Percentiles rank a stretch among this genome's conserved stretches.
Conservation (phyloP, 37 sponge, comb jelly and placozoan genomes). For the Diacarnus erythraeanus region DNA sequence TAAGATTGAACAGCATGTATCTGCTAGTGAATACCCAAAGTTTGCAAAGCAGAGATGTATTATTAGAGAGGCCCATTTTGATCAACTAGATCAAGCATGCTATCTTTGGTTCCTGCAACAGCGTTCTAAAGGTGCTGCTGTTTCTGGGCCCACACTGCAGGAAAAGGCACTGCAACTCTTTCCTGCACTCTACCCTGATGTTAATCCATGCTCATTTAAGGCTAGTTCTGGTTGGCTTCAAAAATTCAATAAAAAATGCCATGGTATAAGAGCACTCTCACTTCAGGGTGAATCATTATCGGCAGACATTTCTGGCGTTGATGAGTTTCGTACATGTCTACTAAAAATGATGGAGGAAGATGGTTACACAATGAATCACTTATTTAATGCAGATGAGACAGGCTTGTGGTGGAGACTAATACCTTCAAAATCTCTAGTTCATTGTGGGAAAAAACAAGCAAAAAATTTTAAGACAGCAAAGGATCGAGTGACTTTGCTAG, state of each 20-base stretch:
- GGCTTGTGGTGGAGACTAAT: neutral
- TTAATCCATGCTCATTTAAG: neutral
- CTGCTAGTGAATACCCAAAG: neutral
- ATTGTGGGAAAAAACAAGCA: neutral
- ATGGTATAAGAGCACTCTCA: neutral
- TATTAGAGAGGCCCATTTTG: neutral
- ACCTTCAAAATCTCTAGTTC: neutral
- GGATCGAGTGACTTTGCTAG: neutral
- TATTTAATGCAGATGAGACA: neutral
- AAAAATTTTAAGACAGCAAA: neutral
- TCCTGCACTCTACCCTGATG: neutral
- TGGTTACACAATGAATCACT: neutral
- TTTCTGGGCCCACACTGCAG: neutral
- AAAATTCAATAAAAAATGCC: neutral
- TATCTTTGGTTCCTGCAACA: neutral
- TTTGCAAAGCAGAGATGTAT: conserved; percentile 3
- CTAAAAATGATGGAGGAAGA: neutral
- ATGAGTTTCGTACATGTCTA: neutral
- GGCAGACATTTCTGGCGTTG: conserved; percentile 2
- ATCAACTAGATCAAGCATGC: neutral
- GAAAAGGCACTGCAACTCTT: conserved; percentile 6
- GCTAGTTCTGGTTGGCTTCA: conserved; percentile 8
- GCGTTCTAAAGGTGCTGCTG: conserved; percentile 13
- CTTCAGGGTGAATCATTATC: conserved; percentile 7
- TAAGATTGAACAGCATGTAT: neutral